Percentiles rank a stretch among this genome's conserved stretches.
These are phyloP conservation scores for Colossoma macropomum DNA, from an alignment of 2,113 vertebrate genomes.

Conservation along the genomic window DNA sequence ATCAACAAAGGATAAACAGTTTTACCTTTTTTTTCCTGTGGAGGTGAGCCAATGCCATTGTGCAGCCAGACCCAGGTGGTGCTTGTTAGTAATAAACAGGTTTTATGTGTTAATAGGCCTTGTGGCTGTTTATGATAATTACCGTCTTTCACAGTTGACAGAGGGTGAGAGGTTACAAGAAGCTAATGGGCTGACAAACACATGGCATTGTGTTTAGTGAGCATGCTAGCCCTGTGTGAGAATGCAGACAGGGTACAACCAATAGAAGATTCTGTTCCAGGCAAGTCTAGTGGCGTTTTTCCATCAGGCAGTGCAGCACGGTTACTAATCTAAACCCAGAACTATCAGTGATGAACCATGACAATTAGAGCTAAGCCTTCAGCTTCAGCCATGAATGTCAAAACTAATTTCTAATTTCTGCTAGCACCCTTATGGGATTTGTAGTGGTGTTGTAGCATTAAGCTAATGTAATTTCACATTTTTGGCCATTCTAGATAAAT, in stretches of 20 bases:
- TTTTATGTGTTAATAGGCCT: constrained; percentile 51
- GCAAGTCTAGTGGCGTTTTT: too few species aligned
- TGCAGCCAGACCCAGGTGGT: not conserved
- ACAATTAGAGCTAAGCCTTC: too few species aligned
- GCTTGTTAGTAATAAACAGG: constrained; percentile 19
- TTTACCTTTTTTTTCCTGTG: not conserved
- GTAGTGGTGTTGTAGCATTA: too few species aligned
- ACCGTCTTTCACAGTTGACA: constrained; percentile 55
- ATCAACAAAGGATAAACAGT: not conserved
- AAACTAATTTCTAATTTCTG: too few species aligned
- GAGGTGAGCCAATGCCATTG: not conserved
- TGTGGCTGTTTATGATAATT: constrained; percentile 62
- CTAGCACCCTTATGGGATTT: too few species aligned
- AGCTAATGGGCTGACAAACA: constrained; percentile 60
- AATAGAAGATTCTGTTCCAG: not conserved
- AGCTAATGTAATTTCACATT: too few species aligned
- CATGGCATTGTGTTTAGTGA: constrained; percentile 38
- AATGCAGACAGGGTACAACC: constrained; percentile 19
- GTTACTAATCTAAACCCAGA: too few species aligned
- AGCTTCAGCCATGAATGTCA: too few species aligned
- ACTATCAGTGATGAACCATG: too few species aligned
- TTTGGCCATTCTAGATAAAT: too few species aligned
- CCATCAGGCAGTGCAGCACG: too few species aligned
- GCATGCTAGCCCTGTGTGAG: constrained; percentile 39
- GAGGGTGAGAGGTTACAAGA: constrained; percentile 57